These are phyloP conservation scores for Mus caroli DNA, from an alignment of 2,797 vertebrate genomes.

Conservation along the genomic window DNA sequence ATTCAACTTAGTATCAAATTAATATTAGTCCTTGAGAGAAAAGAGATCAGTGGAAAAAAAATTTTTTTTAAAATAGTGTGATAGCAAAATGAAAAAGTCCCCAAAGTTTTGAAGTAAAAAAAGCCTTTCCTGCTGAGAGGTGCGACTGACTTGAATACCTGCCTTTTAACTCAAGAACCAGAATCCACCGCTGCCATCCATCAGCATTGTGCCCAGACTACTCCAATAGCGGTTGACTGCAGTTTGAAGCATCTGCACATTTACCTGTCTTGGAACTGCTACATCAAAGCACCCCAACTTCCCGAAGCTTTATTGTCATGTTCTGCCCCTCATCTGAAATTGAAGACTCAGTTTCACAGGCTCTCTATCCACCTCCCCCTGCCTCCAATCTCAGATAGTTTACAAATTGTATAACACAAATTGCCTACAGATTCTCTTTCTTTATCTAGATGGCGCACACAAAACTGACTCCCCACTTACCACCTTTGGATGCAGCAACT, in stretches of 20 bases:
- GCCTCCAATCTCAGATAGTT: constrained; percentile 17
- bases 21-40: neutral
- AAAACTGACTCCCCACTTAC: constrained; percentile 49
- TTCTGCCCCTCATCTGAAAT: constrained; percentile 58
- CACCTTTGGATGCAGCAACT: constrained; percentile 57
- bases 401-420: constrained; percentile 56
- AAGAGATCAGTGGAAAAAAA: neutral
- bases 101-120: neutral
- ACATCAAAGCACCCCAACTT: neutral
- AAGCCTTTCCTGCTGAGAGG: neutral
- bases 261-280: neutral
- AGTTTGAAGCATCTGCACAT: neutral
- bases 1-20: neutral
- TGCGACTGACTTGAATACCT: neutral
- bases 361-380: neutral
- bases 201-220: neutral
- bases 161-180: neutral
- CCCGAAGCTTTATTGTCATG: neutral
- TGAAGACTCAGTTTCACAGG: neutral
- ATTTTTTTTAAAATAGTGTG: neutral
- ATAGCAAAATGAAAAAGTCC: neutral
- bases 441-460: constrained; percentile 23
- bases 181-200: neutral
- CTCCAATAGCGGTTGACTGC: neutral
- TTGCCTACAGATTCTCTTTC: constrained; percentile 40